These are phyloP conservation scores for Galerucella calmariensis DNA, from an alignment of 2,888 invertebrate species.

Conservation along the genomic window DNA sequence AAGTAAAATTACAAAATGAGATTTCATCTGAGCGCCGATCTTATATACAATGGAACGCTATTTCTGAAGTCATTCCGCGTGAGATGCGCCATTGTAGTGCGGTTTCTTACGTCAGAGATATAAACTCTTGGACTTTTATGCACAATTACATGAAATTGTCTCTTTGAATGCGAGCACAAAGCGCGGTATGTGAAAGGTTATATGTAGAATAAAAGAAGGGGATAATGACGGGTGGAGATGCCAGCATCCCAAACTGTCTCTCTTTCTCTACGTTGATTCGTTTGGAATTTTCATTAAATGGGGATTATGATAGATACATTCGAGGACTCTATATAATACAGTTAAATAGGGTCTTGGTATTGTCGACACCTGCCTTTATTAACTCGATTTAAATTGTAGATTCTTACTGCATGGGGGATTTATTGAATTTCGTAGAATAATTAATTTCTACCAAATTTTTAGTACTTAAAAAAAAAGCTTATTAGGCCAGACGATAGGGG, in stretches of 20 bases:
- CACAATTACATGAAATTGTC: constrained; percentile 63
- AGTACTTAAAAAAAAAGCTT: too few relatives aligned
- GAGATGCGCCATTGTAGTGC: constrained; percentile 58
- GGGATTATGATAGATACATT: constrained; percentile 54
- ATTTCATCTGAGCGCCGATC: constrained; percentile 53
- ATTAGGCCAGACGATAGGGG: too few relatives aligned
- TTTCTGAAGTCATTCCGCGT: constrained; percentile 61
- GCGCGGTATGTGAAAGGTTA: constrained; percentile 64
- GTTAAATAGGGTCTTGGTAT: not conserved
- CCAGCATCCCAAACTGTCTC: constrained; percentile 30
- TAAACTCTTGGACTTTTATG: constrained; percentile 60
- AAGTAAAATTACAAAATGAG: constrained; percentile 50
- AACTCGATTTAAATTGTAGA: not conserved
- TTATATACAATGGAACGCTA: constrained; percentile 57
- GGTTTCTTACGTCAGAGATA: constrained; percentile 49
- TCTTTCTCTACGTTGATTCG: constrained; percentile 52
- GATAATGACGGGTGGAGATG: constrained; percentile 63
- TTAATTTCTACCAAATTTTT: too few relatives aligned
- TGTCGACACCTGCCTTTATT: constrained; percentile 10
- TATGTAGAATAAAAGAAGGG: constrained; percentile 65
- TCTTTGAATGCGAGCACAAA: constrained; percentile 61
- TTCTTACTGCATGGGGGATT: constrained; percentile 3
- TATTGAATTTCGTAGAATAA: constrained; percentile 18
- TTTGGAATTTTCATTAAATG: constrained; percentile 65
- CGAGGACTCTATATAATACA: not conserved